These are phyloP conservation scores for Abrostola tripartita DNA, from an alignment of 2,888 invertebrate species.

Conservation along the genomic window DNA sequence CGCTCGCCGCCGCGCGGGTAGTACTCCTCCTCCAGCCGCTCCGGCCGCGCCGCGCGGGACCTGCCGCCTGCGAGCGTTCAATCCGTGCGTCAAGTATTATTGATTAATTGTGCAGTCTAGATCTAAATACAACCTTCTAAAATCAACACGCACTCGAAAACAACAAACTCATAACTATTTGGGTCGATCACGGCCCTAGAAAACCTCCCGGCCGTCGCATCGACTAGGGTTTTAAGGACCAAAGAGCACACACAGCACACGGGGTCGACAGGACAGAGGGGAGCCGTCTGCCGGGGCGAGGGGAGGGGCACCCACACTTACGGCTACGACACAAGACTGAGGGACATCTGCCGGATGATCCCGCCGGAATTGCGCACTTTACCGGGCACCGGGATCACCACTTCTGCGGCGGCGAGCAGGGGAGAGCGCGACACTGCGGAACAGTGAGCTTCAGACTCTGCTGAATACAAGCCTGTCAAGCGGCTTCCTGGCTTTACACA, in stretches of 20 bases:
- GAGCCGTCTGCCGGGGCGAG: conserved; percentile 28
- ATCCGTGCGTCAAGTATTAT: background rate
- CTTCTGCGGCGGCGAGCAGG: conserved; percentile 70
- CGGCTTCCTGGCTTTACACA: conserved; percentile 15
- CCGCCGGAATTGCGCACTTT: conserved; percentile 77
- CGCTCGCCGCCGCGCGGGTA: conserved; percentile 76
- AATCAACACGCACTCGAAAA: conserved; percentile 57
- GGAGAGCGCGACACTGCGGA: conserved; percentile 61
- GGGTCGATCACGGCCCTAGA: conserved; percentile 23
- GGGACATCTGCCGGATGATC: conserved; percentile 69
- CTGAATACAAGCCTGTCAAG: conserved; percentile 12
- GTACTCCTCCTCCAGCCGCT: conserved; percentile 88
- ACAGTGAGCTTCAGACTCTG: conserved; percentile 60
- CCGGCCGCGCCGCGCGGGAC: conserved; percentile 84
- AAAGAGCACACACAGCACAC: conserved; percentile 56
- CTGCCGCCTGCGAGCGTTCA: conserved; percentile 70
- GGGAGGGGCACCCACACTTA: conserved; percentile 74
- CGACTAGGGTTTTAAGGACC: conserved; percentile 39
- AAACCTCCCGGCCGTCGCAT: conserved; percentile 42
- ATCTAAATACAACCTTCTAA: conserved; percentile 35
- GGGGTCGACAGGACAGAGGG: conserved; percentile 32
- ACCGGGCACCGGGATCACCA: conserved; percentile 83
- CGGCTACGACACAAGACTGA: conserved; percentile 69
- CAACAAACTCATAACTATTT: conserved; percentile 56
- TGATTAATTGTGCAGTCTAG: background rate